Evolutionary conservation across 2,888 invertebrate species (phyloP), one percentile per base, ranked within the genome.

Genomic region (Phaedon cochleariae): DNA sequence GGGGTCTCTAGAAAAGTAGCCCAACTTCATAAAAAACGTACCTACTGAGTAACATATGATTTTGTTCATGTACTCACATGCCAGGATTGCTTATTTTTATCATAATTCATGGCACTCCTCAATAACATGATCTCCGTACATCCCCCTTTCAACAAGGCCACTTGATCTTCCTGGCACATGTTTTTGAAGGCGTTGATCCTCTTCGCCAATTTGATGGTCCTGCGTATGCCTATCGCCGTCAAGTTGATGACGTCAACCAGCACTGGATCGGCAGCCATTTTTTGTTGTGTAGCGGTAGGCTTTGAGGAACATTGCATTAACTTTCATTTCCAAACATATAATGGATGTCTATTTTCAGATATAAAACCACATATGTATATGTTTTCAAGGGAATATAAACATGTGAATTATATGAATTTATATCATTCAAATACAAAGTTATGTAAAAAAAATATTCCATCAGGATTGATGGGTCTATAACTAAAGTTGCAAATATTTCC

Each of bases 81-180:
- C 98, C 98, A 98, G 55, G 92, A 92, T 77, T 95, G 92, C 73
- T 92, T 90, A 73, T 93, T 94, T 0, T 91, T 90, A 80, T 97
- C 96, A 79, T 96, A 98, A 52, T 93, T 94, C 86, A 95, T 92
- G 0, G 95, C 95, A 71, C 97, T 96, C 12, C 97, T 87, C 58
- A 98, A 87, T 64, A 98, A 92, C 90, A 98, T 92, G 90, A 98
- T 93, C 84, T 98, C 98, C 53, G 96, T 96, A 79, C 96, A 96
- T 0, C 97, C 96, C 0, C 97, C 96, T 82, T 96, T 97, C 7
- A 97, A 83, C 10, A 96, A 84, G 4, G 89, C 89, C 65, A 95
- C 90, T 85, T 98, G 97, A 83, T 98, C 97, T 75, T 95, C 95
- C 78, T 97, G 95, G 79, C 95, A 95, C 89, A 98, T 92, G 77